These are phyloP conservation scores for Drosophila kuntzei DNA, from an alignment of 2,888 invertebrate species.

Conservation along the genomic window DNA sequence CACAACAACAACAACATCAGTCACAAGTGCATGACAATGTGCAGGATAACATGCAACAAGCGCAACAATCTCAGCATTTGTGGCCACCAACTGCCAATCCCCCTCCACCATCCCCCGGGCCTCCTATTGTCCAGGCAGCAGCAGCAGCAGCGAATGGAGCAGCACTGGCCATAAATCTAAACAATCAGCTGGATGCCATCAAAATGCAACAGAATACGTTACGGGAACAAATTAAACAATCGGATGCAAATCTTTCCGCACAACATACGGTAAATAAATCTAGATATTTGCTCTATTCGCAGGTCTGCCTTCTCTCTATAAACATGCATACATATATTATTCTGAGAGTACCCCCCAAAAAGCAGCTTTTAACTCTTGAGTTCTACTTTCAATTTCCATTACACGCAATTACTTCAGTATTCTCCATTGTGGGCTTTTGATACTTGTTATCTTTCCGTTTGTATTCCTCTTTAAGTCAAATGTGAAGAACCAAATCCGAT, in stretches of 20 bases:
- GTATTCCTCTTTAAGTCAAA: background rate
- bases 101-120: background rate
- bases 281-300: conserved; percentile 31
- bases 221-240: conserved; percentile 97
- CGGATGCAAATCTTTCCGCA: conserved; percentile 97
- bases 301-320: conserved; percentile 38
- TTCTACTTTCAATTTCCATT: background rate
- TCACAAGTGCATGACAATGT: conserved; percentile 40
- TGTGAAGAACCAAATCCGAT: too few species aligned
- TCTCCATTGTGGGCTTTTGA: background rate
- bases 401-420: conserved; percentile 7
- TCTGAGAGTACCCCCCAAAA: conserved; percentile 37
- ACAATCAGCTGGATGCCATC: conserved; percentile 87
- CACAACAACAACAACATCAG: conserved; percentile 75
- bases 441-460: background rate
- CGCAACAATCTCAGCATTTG: conserved; percentile 58
- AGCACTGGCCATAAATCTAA: conserved; percentile 74
- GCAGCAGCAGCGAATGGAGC: conserved; percentile 55
- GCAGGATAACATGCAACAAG: conserved; percentile 57
- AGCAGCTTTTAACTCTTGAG: conserved; percentile 22
- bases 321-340: conserved; percentile 12
- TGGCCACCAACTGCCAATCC: conserved; percentile 57
- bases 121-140: background rate
- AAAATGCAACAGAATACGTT: conserved; percentile 92
- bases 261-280: conserved; percentile 92